Conservation (phyloP, 2,888 invertebrate genomes). For the Sicus ferrugineus region DNA sequence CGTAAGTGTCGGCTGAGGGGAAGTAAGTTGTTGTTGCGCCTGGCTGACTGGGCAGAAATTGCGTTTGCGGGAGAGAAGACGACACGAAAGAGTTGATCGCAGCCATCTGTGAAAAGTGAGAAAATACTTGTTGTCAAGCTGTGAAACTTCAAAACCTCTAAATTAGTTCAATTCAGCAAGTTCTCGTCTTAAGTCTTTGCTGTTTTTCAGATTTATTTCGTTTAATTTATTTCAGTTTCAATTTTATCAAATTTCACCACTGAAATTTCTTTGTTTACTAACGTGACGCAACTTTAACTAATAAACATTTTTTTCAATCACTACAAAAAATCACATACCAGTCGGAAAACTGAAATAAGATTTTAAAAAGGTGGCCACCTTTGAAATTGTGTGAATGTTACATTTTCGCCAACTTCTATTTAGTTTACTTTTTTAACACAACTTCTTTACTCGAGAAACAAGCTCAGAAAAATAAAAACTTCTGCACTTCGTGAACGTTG, state of each 20-base stretch:
- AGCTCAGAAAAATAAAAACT: neutral
- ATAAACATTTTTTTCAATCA: neutral
- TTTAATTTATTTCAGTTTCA: neutral
- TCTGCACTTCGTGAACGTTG: neutral
- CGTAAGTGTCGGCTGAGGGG: slow-evolving; percentile 7
- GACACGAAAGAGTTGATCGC: slow-evolving; percentile 4
- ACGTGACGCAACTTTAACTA: neutral
- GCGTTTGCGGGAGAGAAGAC: slow-evolving; percentile 7
- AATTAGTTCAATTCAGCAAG: neutral
- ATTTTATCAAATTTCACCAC: neutral
- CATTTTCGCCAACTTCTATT: neutral
- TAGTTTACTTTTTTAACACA: neutral
- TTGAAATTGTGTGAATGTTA: neutral
- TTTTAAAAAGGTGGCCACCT: neutral
- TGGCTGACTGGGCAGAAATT: slow-evolving; percentile 39
- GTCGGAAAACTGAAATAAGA: neutral
- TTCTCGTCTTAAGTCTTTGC: slow-evolving; percentile 18
- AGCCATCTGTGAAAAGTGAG: slow-evolving; percentile 17
- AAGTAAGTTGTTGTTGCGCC: slow-evolving; percentile 28
- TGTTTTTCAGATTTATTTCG: no score
- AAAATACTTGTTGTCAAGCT: neutral
- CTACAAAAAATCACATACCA: neutral
- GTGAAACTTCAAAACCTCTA: neutral
- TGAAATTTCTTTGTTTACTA: no score
- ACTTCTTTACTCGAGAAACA: neutral